These are phyloP conservation scores for Fregetta grallaria DNA, from an alignment of 2,113 vertebrate genomes.

Conservation along the genomic window DNA sequence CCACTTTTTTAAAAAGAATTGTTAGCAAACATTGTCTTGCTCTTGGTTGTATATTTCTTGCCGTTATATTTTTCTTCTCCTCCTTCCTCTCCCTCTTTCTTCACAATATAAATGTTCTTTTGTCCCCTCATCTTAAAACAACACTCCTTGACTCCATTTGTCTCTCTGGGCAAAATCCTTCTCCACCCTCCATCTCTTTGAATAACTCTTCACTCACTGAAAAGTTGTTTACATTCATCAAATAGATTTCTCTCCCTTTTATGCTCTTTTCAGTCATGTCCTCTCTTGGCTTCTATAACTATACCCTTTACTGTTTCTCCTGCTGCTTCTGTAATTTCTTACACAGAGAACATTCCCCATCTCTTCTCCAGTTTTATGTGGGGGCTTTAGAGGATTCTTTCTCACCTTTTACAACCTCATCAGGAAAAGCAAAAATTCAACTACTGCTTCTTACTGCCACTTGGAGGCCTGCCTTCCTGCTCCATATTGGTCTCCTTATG, in stretches of 20 bases:
- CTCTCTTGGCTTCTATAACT: not conserved
- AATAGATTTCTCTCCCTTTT: not conserved
- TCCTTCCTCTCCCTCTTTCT: not conserved
- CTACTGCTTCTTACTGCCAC: not conserved
- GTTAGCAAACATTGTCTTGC: not conserved
- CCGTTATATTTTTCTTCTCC: not conserved
- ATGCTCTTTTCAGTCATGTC: not conserved
- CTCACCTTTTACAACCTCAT: not conserved
- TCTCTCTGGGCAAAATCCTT: not conserved
- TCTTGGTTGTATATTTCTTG: not conserved
- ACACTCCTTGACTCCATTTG: not conserved
- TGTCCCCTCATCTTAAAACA: not conserved
- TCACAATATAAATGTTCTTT: not conserved
- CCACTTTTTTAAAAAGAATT: not conserved
- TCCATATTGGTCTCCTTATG: not conserved
- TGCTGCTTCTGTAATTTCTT: not conserved
- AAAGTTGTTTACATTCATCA: not conserved
- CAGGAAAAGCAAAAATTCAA: not conserved
- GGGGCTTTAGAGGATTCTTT: not conserved
- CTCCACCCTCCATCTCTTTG: not conserved
- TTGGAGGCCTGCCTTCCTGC: not conserved
- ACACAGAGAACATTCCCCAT: not conserved
- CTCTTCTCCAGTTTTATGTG: not conserved
- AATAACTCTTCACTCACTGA: not conserved
- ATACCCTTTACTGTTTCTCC: not conserved